Conservation (phyloP, 53 echinoderm and acorn worm genomes). For the Astropecten irregularis region DNA sequence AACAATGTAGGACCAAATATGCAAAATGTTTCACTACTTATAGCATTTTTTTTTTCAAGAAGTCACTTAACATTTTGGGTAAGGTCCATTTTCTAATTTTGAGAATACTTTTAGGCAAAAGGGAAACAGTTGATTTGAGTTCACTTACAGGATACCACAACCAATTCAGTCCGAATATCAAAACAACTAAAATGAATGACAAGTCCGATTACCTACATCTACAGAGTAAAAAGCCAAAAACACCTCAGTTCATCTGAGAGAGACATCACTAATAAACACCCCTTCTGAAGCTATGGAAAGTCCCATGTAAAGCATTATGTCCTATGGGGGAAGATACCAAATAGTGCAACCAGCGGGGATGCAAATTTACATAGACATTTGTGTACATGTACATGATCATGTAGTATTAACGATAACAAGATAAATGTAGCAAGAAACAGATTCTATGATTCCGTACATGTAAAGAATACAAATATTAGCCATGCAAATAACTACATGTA, state of each 20-base stretch:
- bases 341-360: conserved; percentile 44
- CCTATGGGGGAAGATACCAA: conserved; percentile 31
- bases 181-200: not conserved
- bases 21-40: no score
- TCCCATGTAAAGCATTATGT: conserved; percentile 39
- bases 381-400: not conserved
- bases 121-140: conserved; percentile 36
- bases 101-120: not conserved
- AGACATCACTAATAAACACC: no score
- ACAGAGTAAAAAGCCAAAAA: no score
- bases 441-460: no score
- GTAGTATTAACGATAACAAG: no score
- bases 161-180: conserved; percentile 34
- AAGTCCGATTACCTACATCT: no score
- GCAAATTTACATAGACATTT: not conserved
- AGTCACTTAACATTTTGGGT: not conserved
- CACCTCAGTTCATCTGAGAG: no score
- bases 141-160: conserved; percentile 42
- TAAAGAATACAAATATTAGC: no score
- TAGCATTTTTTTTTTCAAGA: not conserved
- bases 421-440: no score
- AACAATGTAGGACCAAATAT: no score
- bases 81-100: conserved; percentile 42
- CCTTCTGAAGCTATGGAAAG: conserved; percentile 37
- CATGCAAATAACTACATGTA: no score